phyloP scores from a whole-genome alignment of 2,797 vertebrate genomes.

The Hylomyscus alleni region DNA sequence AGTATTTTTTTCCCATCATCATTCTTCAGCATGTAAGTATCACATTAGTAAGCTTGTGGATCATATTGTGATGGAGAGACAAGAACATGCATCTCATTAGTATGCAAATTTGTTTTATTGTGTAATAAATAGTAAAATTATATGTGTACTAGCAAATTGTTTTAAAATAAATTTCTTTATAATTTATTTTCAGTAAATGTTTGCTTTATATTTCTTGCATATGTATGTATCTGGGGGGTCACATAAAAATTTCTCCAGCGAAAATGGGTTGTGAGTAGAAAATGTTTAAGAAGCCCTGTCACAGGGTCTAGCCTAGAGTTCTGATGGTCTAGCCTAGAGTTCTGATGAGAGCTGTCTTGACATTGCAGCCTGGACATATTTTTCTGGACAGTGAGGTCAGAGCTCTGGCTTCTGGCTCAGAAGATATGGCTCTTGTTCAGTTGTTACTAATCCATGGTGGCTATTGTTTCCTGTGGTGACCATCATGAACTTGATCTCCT shows the following conservation, averaged over 20 bases:
- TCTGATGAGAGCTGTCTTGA: not conserved
- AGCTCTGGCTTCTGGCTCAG: not conserved
- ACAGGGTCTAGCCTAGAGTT: not conserved
- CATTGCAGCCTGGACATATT: not conserved
- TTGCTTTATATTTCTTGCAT: not conserved
- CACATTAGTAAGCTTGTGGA: not conserved
- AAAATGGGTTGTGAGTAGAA: not conserved
- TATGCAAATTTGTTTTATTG: not conserved
- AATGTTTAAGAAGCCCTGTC: not conserved
- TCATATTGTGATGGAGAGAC: not conserved
- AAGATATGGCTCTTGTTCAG: not conserved
- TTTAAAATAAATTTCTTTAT: not conserved
- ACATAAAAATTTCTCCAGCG: not conserved
- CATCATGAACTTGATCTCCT: not conserved
- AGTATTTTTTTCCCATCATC: not conserved
- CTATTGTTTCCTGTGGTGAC: not conserved
- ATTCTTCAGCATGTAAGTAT: not conserved
- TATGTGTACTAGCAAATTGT: not conserved
- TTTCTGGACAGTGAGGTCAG: not conserved
- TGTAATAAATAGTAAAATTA: not conserved
- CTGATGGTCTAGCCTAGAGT: not conserved
- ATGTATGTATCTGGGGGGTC: not conserved
- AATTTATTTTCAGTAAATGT: not conserved
- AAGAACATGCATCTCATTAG: not conserved
- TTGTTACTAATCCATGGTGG: too few relatives aligned